A percentile compares a stretch with the other conserved stretches of the same genome.
These are phyloP conservation scores for Acanthosepion pharaonis DNA, from an alignment of 2,888 invertebrate species.

Conservation along the genomic window DNA sequence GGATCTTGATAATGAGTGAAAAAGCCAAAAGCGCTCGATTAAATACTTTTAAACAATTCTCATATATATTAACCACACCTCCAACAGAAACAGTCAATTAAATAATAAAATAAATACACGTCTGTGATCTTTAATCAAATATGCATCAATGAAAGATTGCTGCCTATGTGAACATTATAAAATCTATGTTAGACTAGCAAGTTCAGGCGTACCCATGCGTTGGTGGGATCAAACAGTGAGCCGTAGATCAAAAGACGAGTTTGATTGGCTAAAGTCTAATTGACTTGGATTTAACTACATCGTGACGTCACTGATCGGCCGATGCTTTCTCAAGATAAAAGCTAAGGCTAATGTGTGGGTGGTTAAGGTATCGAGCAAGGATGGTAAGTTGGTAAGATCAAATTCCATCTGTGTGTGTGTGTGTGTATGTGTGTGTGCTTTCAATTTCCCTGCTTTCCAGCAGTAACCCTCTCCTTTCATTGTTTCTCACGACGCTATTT, in stretches of 20 bases:
- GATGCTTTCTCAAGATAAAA: neutral
- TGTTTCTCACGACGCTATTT: neutral
- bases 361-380: neutral
- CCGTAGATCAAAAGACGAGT: neutral
- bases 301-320: neutral
- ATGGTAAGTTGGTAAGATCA: neutral
- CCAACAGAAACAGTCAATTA: no score
- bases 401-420: neutral
- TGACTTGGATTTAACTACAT: neutral
- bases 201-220: neutral
- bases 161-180: no score
- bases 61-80: no score
- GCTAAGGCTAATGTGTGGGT: neutral
- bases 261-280: neutral
- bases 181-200: neutral
- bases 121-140: no score
- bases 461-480: neutral
- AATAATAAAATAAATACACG: no score
- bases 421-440: neutral
- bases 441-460: neutral
- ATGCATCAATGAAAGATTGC: no score
- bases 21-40: no score
- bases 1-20: no score
- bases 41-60: no score
- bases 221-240: neutral